Conservation (phyloP, 2,888 invertebrate genomes). For the Loripinus fragilis region DNA sequence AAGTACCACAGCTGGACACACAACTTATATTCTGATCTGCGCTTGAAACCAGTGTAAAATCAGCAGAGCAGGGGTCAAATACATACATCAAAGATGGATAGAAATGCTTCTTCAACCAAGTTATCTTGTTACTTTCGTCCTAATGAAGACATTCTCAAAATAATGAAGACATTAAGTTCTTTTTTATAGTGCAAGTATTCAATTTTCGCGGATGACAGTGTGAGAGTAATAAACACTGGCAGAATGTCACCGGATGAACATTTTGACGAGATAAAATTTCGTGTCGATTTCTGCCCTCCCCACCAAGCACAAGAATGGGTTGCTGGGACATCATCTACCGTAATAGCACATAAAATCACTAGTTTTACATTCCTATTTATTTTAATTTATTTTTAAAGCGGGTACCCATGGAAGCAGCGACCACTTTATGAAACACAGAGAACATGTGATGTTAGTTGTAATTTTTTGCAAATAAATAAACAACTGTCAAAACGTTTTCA, state of each 20-base stretch:
- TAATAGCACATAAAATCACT: background rate
- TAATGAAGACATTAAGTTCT: constrained; percentile 10
- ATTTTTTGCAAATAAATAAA: no score
- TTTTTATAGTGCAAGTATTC: background rate
- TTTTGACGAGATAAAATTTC: background rate
- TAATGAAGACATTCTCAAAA: background rate
- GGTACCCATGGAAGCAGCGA: no score
- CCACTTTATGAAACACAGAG: no score
- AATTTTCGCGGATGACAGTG: background rate
- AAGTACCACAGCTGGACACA: no score
- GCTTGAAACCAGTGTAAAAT: no score
- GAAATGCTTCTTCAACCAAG: no score
- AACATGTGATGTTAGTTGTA: no score
- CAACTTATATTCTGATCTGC: no score
- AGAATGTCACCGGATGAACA: background rate
- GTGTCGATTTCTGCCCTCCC: background rate
- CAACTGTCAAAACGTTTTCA: no score
- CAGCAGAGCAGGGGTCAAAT: no score
- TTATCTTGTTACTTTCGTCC: no score
- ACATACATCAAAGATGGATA: no score
- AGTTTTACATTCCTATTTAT: background rate
- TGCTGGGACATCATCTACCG: background rate
- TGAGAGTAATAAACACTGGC: constrained; percentile 1
- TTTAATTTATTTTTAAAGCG: background rate
- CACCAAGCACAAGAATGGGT: background rate